A percentile compares a stretch with the other conserved stretches of the same genome.
Evolutionary conservation across 1,140 invertebrate species (phyloP).

Genomic region (Aphis gossypii): DNA sequence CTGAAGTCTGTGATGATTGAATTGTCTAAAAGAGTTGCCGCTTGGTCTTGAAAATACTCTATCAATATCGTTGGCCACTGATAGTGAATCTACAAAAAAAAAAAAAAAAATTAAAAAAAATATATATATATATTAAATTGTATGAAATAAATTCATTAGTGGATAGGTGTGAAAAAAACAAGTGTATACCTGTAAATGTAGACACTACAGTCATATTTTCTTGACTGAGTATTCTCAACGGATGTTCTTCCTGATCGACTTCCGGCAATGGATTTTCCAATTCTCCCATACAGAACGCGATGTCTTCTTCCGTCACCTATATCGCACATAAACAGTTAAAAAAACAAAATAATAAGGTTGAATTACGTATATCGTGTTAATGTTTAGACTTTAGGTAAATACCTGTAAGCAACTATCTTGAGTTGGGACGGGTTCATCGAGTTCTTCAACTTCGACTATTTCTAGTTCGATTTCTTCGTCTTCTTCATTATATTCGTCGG

Average conservation of each 20-base stretch:
- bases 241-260: slow-evolving; percentile 80
- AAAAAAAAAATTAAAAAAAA: not conserved
- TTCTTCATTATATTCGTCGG: slow-evolving; percentile 64
- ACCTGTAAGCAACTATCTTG: slow-evolving; percentile 82
- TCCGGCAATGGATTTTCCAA: slow-evolving; percentile 74
- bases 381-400: not conserved
- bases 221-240: slow-evolving; percentile 84
- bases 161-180: not conserved
- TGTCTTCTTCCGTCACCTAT: slow-evolving; percentile 87
- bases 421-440: slow-evolving; percentile 79
- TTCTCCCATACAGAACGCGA: slow-evolving; percentile 82
- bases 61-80: slow-evolving; percentile 77
- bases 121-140: too few relatives aligned
- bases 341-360: not conserved
- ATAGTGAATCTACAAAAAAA: slow-evolving; percentile 72
- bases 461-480: slow-evolving; percentile 81
- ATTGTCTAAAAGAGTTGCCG: slow-evolving; percentile 3
- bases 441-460: slow-evolving; percentile 83
- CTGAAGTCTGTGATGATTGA: slow-evolving; percentile 40
- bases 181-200: slow-evolving; percentile 74
- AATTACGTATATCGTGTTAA: not conserved
- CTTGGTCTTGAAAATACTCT: slow-evolving; percentile 65
- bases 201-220: slow-evolving; percentile 89
- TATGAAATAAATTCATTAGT: not conserved
- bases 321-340: not conserved